Evolutionary conservation across 2,113 vertebrate genomes (phyloP), one percentile per base, ranked within the genome.

Genomic region (Vireo altiloquus): DNA sequence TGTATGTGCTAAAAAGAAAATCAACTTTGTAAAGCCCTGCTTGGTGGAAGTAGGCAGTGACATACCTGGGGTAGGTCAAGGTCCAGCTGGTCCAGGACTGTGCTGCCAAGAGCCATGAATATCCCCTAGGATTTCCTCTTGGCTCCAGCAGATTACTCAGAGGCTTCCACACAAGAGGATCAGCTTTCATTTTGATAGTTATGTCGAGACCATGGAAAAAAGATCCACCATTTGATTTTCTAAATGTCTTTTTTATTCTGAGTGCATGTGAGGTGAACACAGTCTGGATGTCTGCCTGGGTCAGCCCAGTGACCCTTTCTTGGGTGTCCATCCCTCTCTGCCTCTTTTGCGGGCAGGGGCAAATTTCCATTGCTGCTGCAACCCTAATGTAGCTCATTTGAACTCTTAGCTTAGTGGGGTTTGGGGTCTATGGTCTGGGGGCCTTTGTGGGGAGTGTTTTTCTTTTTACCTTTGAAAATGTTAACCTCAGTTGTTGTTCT

Each of bases 101-200:
- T 37, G 18, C 59, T 87, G 50, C 52, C 52, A 64, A 81, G 39
- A 70, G 59, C 54, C 1, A 0, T 14, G 12, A 77, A 35, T 59
- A 39, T 64, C 53, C 53, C 30, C 33, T 47, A 35, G 54, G 57
- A 71, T 69, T 82, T 93, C 49, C 57, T 86, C 37, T 37, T 50
- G 64, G 54, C n/a, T 89, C 9, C 42, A 65, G 40, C 22, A 70
- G 64, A 10, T 83, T 49, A 27, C 12, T 88, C 2, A 0, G 27
- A 71, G 44, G 37, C 40, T 88, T 82, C 61, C 31, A 56, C 23
- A 14, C 9, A 49, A 60, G 6, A 64, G 44, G 23, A 37, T 86
- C 57, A 88, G 44, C 25, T 82, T 87, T 89, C 50, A 20, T 44
- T 89, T 87, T 90, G 28, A 47, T 82, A 85, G 53, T n/a, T 64